Evolutionary conservation across 2,888 invertebrate genomes (phyloP).

Genomic region (Drosophila buzzatii): DNA sequence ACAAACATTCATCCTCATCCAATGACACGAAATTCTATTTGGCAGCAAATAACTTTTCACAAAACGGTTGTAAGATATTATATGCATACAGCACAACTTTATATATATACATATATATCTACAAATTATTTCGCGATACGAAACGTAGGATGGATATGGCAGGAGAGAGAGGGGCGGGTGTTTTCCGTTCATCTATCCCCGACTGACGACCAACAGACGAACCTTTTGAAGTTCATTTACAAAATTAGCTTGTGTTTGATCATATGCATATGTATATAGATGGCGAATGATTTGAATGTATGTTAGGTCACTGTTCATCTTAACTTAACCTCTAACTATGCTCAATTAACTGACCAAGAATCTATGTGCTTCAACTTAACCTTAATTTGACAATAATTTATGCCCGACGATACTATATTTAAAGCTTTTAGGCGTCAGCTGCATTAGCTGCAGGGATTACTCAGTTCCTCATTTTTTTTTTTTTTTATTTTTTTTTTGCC

Average conservation of each 20-base stretch:
- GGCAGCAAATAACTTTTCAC: conserved; percentile 35
- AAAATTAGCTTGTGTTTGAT: conserved; percentile 1
- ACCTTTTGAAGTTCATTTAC: conserved; percentile 2
- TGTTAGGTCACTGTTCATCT: not conserved
- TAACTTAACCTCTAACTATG: not conserved
- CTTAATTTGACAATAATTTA: conserved; percentile 22
- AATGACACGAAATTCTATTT: conserved; percentile 37
- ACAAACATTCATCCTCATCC: conserved; percentile 52
- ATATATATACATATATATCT: conserved; percentile 5
- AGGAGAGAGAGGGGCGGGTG: not conserved
- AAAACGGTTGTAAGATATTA: conserved; percentile 36
- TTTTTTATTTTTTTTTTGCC: no score
- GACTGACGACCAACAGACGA: conserved; percentile 12
- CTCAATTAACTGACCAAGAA: conserved; percentile 66
- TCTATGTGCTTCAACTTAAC: conserved; percentile 57
- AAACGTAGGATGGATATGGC: not conserved
- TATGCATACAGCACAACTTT: conserved; percentile 48
- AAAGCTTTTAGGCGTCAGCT: not conserved
- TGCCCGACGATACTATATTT: conserved; percentile 3
- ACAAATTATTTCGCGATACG: conserved; percentile 9
- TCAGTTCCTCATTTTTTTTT: not conserved
- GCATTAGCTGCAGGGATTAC: conserved; percentile 1
- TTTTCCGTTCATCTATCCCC: not conserved
- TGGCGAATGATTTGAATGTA: not conserved
- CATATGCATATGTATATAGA: not conserved